Base-by-base conservation (phyloP, 2,888 invertebrate genomes). In the Agonopterix alstromeriana region DNA sequence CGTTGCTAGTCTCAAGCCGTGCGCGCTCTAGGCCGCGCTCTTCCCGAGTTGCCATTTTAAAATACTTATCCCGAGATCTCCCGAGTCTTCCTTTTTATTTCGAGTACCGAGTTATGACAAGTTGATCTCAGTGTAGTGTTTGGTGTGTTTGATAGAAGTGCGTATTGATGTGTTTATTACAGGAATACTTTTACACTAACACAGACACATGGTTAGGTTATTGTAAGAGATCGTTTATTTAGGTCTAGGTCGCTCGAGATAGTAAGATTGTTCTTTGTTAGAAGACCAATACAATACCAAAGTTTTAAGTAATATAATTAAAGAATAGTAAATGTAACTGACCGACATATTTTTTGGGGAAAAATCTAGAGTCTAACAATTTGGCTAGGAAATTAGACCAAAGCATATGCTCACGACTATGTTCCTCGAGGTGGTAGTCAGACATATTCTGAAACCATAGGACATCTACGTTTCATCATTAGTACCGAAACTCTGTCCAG, bases 1-100 rank as follows among this genome's bases (percentile, higher is more conserved):
- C 75, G 71, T 55, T 57, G 73, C 67, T 84, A 85, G 86, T 87
- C 75, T 71, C 67, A 67, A 66, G 62, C 64, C 63, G 71, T 62
- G 70, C 85, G 80, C 75, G 79, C 60, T 59, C 65, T 60, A 57
- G 63, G 71, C 54, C 67, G 77, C 73, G 70, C 73, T 71, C 60
- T 60, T n/a, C 55, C 63, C 61, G 58, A 57, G 52, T 43, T 46
- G 47, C 10, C 57, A 53, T 56, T 61, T 59, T 51, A 50, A 51
- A 17, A 27, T 27, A 48, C 42, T 47, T 53, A 42, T 42, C 42
- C 48, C 10, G 17, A 17, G 49, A 49, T 48, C 46, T 55, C 54
- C 51, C 47, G 54, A 63, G 50, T 43, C 10, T 49, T 47, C 53
- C 54, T 50, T 17, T 48, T 53, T 59, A 48, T 8, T n/a, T 27